Evolutionary conservation across 1,140 invertebrate genomes (phyloP).

Genomic region (Drosophila oshimai): DNA sequence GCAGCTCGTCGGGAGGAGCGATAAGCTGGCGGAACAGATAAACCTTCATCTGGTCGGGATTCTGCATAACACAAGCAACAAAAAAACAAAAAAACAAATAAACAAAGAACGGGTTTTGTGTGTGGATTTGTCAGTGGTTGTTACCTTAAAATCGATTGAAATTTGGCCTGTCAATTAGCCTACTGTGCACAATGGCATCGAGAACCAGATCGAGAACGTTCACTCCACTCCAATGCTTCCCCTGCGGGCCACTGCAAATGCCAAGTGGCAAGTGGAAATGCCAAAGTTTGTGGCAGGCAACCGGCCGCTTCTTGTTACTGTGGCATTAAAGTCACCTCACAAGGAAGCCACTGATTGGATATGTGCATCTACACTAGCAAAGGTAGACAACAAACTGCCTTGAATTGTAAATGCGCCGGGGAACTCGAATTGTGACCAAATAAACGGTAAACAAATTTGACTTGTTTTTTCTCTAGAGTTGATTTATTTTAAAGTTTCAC

Average conservation of each 20-base stretch:
- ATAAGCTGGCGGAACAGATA: slow-evolving; percentile 56
- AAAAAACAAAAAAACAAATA: not conserved
- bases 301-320: slow-evolving; percentile 33
- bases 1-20: slow-evolving; percentile 1
- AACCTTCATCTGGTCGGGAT: slow-evolving; percentile 35
- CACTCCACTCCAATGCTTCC: slow-evolving; percentile 27
- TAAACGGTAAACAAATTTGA: no score
- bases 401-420: no score
- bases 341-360: slow-evolving; percentile 37
- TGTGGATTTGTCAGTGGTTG: not conserved
- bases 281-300: slow-evolving; percentile 58
- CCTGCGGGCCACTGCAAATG: slow-evolving; percentile 43
- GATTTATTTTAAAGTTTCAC: no score
- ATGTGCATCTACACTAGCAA: not conserved
- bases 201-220: slow-evolving; percentile 56
- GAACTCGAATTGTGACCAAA: no score
- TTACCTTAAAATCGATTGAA: slow-evolving; percentile 11
- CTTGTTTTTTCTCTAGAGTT: no score
- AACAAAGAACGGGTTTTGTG: slow-evolving; percentile 13
- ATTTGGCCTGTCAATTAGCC: slow-evolving; percentile 54
- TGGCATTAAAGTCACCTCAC: slow-evolving; percentile 32
- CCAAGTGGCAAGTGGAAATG: slow-evolving; percentile 55
- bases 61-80: not conserved
- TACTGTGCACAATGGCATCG: slow-evolving; percentile 34
- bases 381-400: no score